A percentile compares a stretch with the other conserved stretches of the same genome.
Evolutionary conservation across 1,140 invertebrate genomes (phyloP).

Genomic region (Leptinotarsa lineolata): DNA sequence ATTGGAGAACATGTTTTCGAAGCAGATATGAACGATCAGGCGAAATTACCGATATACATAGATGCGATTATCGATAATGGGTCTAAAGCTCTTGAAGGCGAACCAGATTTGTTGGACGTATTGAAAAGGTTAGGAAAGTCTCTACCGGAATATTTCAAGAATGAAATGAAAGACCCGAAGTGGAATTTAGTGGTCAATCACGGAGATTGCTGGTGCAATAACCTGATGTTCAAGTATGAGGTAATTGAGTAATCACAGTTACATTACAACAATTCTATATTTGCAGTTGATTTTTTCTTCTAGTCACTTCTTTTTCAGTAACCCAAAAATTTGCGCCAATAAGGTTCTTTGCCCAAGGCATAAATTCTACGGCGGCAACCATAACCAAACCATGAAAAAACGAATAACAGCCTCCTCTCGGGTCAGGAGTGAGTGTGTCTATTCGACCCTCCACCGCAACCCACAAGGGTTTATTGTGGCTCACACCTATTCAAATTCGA

Average conservation of each 20-base stretch:
- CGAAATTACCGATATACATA: conserved; percentile 44
- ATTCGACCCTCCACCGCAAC: no score
- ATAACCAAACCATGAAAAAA: no score
- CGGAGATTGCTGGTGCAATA: conserved; percentile 63
- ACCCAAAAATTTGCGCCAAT: no score
- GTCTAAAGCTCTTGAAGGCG: conserved; percentile 24
- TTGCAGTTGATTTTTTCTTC: conserved; percentile 18
- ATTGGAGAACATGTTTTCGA: conserved; percentile 43
- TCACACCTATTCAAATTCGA: no score
- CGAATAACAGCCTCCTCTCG: no score
- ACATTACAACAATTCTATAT: background rate
- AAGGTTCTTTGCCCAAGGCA: no score
- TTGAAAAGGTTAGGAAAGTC: conserved; percentile 31
- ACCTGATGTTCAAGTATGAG: conserved; percentile 62
- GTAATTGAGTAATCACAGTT: conserved; percentile 33
- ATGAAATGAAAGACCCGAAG: background rate
- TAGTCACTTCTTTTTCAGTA: background rate
- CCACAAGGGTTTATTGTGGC: no score
- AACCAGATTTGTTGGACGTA: conserved; percentile 19
- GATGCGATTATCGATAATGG: conserved; percentile 26
- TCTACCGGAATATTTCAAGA: conserved; percentile 26
- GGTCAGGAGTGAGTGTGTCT: no score
- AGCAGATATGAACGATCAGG: background rate
- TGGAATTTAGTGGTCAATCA: conserved; percentile 55
- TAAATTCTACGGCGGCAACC: no score